Percentiles rank a stretch among this genome's conserved stretches.
phyloP scores from a whole-genome alignment of 1,140 invertebrate species.

The Rhagoletis pomonella region DNA sequence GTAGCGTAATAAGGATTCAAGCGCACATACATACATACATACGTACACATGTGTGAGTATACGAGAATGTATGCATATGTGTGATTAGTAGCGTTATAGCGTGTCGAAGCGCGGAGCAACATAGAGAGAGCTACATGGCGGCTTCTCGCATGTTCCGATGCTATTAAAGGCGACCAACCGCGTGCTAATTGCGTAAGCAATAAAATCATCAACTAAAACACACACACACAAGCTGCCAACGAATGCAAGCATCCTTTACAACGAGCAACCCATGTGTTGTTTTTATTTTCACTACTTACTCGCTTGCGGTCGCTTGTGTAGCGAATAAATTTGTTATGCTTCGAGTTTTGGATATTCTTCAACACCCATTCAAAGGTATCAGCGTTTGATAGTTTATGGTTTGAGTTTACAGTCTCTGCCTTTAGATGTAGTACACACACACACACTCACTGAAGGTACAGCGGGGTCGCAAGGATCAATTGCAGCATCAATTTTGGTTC shows the following conservation, averaged over 20 bases:
- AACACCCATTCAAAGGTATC: background rate
- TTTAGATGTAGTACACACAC: background rate
- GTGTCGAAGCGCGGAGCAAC: background rate
- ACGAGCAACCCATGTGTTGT: background rate
- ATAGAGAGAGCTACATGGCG: background rate
- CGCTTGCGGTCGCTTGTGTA: background rate
- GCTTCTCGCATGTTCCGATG: slow-evolving; percentile 10
- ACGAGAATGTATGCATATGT: background rate
- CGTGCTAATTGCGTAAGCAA: slow-evolving; percentile 48
- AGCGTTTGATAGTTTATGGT: background rate
- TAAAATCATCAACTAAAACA: slow-evolving; percentile 47
- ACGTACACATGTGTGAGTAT: background rate
- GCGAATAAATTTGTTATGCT: slow-evolving; percentile 14
- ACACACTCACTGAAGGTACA: background rate
- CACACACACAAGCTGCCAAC: background rate
- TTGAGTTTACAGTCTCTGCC: background rate
- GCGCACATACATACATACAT: background rate
- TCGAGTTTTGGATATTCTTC: background rate
- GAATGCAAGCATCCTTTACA: background rate
- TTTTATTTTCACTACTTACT: background rate
- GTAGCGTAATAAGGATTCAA: background rate
- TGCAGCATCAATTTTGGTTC: background rate
- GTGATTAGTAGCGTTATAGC: background rate
- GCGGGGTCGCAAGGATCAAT: background rate
- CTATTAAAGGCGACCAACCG: slow-evolving; percentile 5